Conservation (phyloP, 1,140 invertebrate species). For the Pogonognathellus flavescens region DNA sequence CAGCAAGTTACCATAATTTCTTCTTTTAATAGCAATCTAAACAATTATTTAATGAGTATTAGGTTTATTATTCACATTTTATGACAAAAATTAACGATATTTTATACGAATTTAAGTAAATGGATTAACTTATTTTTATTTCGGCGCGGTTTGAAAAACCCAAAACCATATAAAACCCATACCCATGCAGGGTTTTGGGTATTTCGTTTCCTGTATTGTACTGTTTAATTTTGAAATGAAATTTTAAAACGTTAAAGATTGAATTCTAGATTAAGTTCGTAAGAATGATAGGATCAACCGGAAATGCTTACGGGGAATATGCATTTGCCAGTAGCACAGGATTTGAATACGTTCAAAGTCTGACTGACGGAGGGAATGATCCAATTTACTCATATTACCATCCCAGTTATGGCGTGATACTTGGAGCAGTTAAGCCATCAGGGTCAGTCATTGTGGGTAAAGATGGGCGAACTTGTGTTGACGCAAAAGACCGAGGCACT, state of each 20-base stretch:
- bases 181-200: no score
- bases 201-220: no score
- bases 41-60: no score
- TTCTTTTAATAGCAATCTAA: no score
- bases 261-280: neutral
- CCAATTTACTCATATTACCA: constrained; percentile 33
- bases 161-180: no score
- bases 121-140: neutral
- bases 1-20: no score
- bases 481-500: neutral
- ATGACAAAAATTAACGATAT: no score
- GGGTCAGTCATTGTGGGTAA: neutral
- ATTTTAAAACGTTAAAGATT: no score
- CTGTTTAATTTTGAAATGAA: no score
- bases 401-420: neutral
- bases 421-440: neutral
- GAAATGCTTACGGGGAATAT: constrained; percentile 35
- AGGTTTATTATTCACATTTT: no score
- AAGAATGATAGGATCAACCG: neutral
- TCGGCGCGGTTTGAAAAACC: no score
- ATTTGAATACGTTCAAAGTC: constrained; percentile 47
- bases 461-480: constrained; percentile 23
- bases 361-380: constrained; percentile 25
- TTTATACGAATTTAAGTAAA: no score
- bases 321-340: constrained; percentile 29